Evolutionary conservation across 1,140 invertebrate species (phyloP).

Genomic region (Varroa destructor): DNA sequence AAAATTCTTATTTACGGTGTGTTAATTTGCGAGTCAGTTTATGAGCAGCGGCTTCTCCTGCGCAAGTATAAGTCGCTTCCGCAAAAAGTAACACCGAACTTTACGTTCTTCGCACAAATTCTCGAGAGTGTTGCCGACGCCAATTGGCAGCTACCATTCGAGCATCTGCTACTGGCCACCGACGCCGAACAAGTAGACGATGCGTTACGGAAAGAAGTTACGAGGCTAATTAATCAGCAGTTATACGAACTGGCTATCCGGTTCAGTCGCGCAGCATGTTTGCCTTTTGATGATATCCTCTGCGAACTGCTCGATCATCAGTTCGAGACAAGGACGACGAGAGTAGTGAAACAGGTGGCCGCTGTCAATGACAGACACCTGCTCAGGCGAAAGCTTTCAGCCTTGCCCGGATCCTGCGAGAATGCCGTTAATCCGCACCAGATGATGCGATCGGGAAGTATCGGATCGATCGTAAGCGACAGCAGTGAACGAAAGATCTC

Average conservation of each 20-base stretch:
- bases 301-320: slow-evolving; percentile 19
- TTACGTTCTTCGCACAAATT: slow-evolving; percentile 10
- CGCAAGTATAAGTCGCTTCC: slow-evolving; percentile 7
- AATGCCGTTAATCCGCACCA: neutral
- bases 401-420: neutral
- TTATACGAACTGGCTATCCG: slow-evolving; percentile 2
- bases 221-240: neutral
- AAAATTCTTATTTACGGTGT: slow-evolving; percentile 15
- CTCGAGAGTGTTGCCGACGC: neutral
- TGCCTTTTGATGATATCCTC: slow-evolving; percentile 5
- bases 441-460: neutral
- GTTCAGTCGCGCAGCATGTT: neutral
- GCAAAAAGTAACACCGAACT: neutral
- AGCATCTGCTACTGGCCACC: neutral
- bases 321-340: neutral
- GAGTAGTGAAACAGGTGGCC: neutral
- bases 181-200: neutral
- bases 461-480: neutral
- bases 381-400: neutral
- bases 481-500: neutral
- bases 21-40: slow-evolving; percentile 16
- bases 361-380: neutral
- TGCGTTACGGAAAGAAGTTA: neutral
- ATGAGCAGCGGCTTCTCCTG: slow-evolving; percentile 17
- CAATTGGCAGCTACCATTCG: slow-evolving; percentile 16